Evolutionary conservation across 2,888 invertebrate genomes (phyloP).

Genomic region (Leucophora obtusa): DNA sequence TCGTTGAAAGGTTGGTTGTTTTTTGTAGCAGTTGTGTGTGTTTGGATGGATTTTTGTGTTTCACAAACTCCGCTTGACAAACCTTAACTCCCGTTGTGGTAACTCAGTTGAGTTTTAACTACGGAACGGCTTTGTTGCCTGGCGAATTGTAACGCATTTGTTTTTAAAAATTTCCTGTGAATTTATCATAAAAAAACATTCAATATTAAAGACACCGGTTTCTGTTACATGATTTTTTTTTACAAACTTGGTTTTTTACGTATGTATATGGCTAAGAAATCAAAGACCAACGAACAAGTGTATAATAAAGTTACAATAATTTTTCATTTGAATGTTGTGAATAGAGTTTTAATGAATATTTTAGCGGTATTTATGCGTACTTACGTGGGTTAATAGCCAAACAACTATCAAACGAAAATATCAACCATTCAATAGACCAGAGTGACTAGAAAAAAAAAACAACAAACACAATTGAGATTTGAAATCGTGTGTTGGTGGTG

Average conservation of each 20-base stretch:
- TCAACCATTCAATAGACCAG: constrained; percentile 1
- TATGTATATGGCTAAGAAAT: background rate
- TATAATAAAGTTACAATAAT: background rate
- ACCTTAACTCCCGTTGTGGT: constrained; percentile 54
- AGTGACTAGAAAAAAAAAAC: constrained; percentile 8
- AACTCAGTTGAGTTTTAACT: constrained; percentile 65
- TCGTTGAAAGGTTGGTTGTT: background rate
- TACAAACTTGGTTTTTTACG: constrained; percentile 7
- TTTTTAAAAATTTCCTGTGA: background rate
- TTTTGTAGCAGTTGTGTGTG: constrained; percentile 18
- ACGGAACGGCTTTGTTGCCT: constrained; percentile 51
- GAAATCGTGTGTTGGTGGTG: background rate
- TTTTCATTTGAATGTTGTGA: constrained; percentile 24
- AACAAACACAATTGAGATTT: constrained; percentile 2
- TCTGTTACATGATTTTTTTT: background rate
- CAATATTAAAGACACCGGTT: constrained; percentile 3
- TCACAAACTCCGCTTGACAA: constrained; percentile 52
- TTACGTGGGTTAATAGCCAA: constrained; percentile 53
- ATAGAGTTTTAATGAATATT: constrained; percentile 24
- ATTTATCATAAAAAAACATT: constrained; percentile 3
- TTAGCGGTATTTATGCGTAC: constrained; percentile 22
- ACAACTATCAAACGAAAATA: constrained; percentile 17
- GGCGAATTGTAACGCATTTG: constrained; percentile 30
- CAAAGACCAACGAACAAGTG: constrained; percentile 21
- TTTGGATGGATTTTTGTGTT: constrained; percentile 4